phyloP scores from a whole-genome alignment of 2,888 invertebrate genomes.

The Elegia similella region DNA sequence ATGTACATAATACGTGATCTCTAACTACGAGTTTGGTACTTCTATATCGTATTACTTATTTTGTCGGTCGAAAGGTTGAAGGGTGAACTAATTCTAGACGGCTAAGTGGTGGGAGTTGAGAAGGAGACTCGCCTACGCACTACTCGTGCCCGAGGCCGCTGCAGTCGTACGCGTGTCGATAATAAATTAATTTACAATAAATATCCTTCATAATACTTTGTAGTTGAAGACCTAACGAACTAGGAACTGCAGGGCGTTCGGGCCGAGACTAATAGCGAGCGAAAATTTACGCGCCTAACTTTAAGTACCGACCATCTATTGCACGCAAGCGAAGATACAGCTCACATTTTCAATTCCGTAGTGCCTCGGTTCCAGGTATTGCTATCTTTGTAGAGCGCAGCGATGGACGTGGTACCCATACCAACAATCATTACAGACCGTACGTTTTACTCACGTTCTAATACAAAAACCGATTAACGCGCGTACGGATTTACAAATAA shows the following conservation, averaged over 20 bases:
- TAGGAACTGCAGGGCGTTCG: conserved; percentile 19
- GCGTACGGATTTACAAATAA: too few relatives aligned
- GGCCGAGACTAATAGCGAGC: conserved; percentile 43
- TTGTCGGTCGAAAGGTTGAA: conserved; percentile 52
- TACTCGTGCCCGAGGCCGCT: conserved; percentile 37
- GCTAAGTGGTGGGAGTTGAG: conserved; percentile 66
- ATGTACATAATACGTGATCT: conserved; percentile 79
- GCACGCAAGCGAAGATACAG: conserved; percentile 66
- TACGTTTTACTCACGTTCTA: not conserved
- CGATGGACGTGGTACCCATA: conserved; percentile 31
- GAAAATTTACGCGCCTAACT: conserved; percentile 54
- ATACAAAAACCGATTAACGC: not conserved
- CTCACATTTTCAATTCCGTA: conserved; percentile 73
- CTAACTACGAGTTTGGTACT: conserved; percentile 81
- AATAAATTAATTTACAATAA: conserved; percentile 20
- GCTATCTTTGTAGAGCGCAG: conserved; percentile 28
- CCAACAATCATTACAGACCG: not conserved
- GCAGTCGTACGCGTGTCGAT: conserved; percentile 14
- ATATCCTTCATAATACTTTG: conserved; percentile 18
- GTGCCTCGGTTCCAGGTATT: conserved; percentile 62
- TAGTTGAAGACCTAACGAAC: conserved; percentile 14
- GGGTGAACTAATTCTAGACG: conserved; percentile 65
- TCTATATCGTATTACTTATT: conserved; percentile 66
- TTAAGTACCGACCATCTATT: conserved; percentile 64
- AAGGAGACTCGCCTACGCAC: conserved; percentile 56